A percentile compares a stretch with the other conserved stretches of the same genome.
phyloP scores from a whole-genome alignment of 2,888 invertebrate genomes.

The Priocnemis perturbator region DNA sequence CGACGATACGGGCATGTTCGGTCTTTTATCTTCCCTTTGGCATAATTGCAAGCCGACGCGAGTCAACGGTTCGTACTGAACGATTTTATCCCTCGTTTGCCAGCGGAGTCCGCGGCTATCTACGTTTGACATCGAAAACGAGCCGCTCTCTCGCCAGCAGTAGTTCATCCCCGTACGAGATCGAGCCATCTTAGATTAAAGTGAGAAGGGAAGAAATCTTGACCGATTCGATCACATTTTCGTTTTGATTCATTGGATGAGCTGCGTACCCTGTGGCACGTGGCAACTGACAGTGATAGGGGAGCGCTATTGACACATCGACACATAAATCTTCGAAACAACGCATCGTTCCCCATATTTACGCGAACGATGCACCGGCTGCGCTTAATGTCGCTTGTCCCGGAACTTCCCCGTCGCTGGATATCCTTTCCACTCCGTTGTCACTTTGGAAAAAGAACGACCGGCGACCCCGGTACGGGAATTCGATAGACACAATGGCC shows the following conservation, averaged over 20 bases:
- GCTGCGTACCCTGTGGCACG: too few species aligned
- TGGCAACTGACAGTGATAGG: too few species aligned
- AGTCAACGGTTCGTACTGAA: conserved; percentile 26
- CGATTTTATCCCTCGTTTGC: conserved; percentile 33
- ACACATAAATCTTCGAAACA: too few species aligned
- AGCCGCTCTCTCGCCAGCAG: background rate
- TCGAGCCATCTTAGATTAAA: too few species aligned
- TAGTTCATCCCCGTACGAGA: too few species aligned
- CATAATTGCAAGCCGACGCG: conserved; percentile 41
- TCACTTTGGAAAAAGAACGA: conserved; percentile 13
- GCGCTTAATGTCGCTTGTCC: conserved; percentile 35
- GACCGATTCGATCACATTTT: too few species aligned
- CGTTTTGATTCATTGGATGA: too few species aligned
- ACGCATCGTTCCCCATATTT: conserved; percentile 21
- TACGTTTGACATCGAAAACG: conserved; percentile 23
- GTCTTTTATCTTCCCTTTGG: conserved; percentile 34
- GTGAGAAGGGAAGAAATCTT: too few species aligned
- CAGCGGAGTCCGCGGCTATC: conserved; percentile 21
- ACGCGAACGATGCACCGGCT: conserved; percentile 32
- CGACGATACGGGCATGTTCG: conserved; percentile 2
- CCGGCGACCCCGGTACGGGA: background rate
- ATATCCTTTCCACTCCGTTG: conserved; percentile 26
- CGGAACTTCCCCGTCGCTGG: conserved; percentile 31
- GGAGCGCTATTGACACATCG: too few species aligned
- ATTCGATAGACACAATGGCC: conserved; percentile 20